Percentiles rank a stretch among this genome's conserved stretches.
Evolutionary conservation across 2,797 vertebrate genomes (phyloP).

Genomic region (Aselliscus stoliczkanus): DNA sequence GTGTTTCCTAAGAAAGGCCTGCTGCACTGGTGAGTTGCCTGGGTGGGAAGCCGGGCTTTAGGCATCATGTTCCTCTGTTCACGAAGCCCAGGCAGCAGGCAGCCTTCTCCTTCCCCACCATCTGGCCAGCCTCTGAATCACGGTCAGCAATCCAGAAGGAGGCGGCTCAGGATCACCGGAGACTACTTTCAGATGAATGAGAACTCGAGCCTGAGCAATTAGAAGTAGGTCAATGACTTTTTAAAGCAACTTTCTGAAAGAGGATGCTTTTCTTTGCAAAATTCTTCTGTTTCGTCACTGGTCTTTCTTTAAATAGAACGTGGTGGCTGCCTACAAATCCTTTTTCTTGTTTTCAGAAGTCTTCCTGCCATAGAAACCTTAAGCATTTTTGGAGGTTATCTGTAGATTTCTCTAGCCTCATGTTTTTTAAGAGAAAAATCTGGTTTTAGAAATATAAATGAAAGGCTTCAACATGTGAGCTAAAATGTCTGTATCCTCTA

Average conservation of each 20-base stretch:
- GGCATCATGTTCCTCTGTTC: neutral
- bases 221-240: conserved; percentile 40
- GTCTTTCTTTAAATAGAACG: conserved; percentile 19
- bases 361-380: neutral
- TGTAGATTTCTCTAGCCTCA: conserved; percentile 33
- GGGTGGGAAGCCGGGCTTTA: neutral
- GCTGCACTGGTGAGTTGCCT: neutral
- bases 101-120: neutral
- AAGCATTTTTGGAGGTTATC: conserved; percentile 27
- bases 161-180: neutral
- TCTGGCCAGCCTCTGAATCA: neutral
- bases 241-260: conserved; percentile 37
- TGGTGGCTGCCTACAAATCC: conserved; percentile 32
- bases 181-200: conserved; percentile 41
- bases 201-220: neutral
- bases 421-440: neutral
- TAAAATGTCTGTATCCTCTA: neutral
- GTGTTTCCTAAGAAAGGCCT: neutral
- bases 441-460: conserved; percentile 35
- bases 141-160: neutral
- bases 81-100: neutral
- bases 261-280: conserved; percentile 25
- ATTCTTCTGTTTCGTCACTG: neutral
- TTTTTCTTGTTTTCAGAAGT: conserved; percentile 10
- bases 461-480: conserved; percentile 28